Evolutionary conservation across 2,888 invertebrate species (phyloP).

Genomic region (Amphimallon solstitiale): DNA sequence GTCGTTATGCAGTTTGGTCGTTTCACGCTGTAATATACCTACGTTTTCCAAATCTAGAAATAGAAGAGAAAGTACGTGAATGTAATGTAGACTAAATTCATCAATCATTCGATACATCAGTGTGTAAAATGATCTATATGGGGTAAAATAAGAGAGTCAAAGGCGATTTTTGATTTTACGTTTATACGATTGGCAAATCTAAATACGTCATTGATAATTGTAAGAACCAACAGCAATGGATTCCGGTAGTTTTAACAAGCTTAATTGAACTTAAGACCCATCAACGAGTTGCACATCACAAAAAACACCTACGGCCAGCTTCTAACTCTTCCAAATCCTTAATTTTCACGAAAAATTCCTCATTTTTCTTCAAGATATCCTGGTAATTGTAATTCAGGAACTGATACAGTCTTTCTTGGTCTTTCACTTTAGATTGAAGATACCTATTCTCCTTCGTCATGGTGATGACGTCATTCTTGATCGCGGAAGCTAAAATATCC

Average conservation of each 20-base stretch:
- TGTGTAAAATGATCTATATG: too few species aligned
- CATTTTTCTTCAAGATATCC: constrained; percentile 30
- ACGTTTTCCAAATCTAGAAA: constrained; percentile 32
- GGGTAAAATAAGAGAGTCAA: too few species aligned
- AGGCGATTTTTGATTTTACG: too few species aligned
- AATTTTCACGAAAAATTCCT: constrained; percentile 7
- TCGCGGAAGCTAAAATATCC: constrained; percentile 29
- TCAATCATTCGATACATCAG: too few species aligned
- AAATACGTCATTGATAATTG: too few species aligned
- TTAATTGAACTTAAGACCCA: not conserved
- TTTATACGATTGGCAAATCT: too few species aligned
- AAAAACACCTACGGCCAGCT: constrained; percentile 3
- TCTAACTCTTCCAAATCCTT: constrained; percentile 24
- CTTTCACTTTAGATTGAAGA: constrained; percentile 21
- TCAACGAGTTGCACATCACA: not conserved
- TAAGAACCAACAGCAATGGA: too few species aligned
- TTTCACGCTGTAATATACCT: constrained; percentile 6
- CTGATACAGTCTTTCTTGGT: constrained; percentile 14
- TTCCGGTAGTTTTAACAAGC: too few species aligned
- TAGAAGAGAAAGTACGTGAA: too few species aligned
- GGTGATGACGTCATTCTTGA: constrained; percentile 22
- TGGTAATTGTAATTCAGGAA: constrained; percentile 27
- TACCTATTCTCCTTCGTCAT: constrained; percentile 12
- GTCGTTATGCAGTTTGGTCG: constrained; percentile 28
- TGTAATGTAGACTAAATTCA: too few species aligned